Base-by-base conservation (phyloP, 2,797 vertebrate genomes). In the Echeneis naucrates region DNA sequence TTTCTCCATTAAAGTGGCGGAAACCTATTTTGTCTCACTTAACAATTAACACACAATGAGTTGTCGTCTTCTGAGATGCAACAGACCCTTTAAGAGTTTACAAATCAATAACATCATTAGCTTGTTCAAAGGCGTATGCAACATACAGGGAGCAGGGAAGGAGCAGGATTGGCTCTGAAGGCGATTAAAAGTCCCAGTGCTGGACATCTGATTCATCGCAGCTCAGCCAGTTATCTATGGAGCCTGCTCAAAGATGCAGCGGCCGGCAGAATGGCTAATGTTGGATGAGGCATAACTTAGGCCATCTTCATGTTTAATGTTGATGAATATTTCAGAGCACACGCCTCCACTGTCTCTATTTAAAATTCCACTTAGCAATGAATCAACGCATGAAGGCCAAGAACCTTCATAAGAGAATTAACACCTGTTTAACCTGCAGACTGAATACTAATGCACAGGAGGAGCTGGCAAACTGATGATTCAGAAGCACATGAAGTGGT, bases 221-320 rank as follows among this genome's bases (percentile, higher is more conserved):
- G 21, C 59, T 62, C 21, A 17, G 14, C 37, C 60, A 30, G 83
- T 86, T 83, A 87, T 85, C 85, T 75, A 68, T 44, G 72, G 72
- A 35, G 3, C 62, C 72, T 82, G 77, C 83, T 83, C 76, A 77
- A 35, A 78, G 69, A 81, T 83, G 68, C 83, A 74, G 21, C 26
- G 40, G 72, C 58, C 78, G 83, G 90, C 83, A 83, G 82, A 81
- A 84, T 81, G 76, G 61, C 70, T 85, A 75, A 85, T 83, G 88
- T 75, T 77, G 82, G 78, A 83, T 82, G 14, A 57, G 65, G 68
- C 53, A 47, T 68, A 83, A 86, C 84, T 87, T 83, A 89, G 87
- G 81, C 56, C 81, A 72, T 70, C 84, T 91, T 87, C 91, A 89
- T 93, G 89, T 92, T 92, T 91, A 93, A 93, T 88, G 92, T 87